phyloP scores from a whole-genome alignment of 2,888 invertebrate species.

The Neocrepidodera transversa region DNA sequence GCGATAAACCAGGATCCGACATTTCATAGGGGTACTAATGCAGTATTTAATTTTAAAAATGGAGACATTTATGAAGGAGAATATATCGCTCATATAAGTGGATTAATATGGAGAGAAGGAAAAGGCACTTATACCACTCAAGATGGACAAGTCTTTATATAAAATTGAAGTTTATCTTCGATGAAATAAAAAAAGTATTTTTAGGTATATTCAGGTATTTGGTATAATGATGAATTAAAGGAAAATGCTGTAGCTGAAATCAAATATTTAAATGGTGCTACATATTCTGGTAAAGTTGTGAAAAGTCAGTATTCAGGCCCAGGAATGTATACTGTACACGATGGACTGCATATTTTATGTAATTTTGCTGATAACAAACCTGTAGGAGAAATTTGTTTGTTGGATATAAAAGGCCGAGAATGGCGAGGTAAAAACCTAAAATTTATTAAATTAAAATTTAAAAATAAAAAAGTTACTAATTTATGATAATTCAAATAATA shows the following conservation, averaged over 20 bases:
- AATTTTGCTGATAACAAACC: constrained; percentile 65
- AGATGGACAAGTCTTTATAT: constrained; percentile 61
- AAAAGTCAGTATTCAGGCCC: constrained; percentile 59
- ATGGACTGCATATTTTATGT: constrained; percentile 61
- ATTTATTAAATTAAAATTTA: too few species aligned
- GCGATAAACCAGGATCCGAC: constrained; percentile 35
- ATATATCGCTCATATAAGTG: constrained; percentile 65
- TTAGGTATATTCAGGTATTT: constrained; percentile 62
- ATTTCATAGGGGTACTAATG: constrained; percentile 51
- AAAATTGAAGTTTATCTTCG: too few species aligned
- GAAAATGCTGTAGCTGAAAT: constrained; percentile 39
- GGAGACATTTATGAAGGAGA: constrained; percentile 67
- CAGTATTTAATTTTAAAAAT: constrained; percentile 63
- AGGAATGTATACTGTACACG: constrained; percentile 64
- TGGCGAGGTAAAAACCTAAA: constrained; percentile 64
- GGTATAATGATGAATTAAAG: constrained; percentile 65
- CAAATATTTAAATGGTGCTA: constrained; percentile 58
- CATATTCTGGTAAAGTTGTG: constrained; percentile 62
- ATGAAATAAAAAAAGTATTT: too few species aligned
- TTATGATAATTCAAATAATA: too few species aligned
- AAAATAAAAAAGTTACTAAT: too few species aligned
- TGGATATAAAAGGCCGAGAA: constrained; percentile 63
- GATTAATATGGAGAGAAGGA: constrained; percentile 57
- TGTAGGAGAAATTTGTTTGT: constrained; percentile 57
- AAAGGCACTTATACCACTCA: constrained; percentile 65